Evolutionary conservation across 2,113 vertebrate genomes (phyloP), one percentile per base, ranked within the genome.

Genomic region (Tonatia bakeri): DNA sequence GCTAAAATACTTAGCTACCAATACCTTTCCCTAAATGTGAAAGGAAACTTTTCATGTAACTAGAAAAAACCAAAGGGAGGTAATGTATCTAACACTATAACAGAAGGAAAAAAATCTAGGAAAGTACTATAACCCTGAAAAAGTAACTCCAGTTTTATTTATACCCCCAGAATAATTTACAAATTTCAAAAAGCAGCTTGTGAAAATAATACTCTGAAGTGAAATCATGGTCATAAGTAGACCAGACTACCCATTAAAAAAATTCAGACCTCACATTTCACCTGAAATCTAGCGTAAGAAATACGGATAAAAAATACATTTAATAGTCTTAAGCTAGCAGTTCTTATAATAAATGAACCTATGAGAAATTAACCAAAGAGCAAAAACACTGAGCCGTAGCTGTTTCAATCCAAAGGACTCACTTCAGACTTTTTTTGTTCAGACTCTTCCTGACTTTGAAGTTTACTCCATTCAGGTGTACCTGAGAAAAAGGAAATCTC

Each of bases 381-480:
- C 15, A 76, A 76, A 84, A 89, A 84, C 50, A 73, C 8, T 81
- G 38, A 95, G 72, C 10, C 40, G n/a, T 36, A 72, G 75, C n/a
- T 64, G 6, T 33, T 87, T 47, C 45, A 72, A 83, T 64, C 28
- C 89, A 69, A 95, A 92, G 4, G 17, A 97, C 98, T 98, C 97
- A 98, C 98, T 92, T 97, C 45, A 95, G 96, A 72, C 89, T 95
- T 92, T 73, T 95, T 61, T 80, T 97, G 98, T 73, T 98, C 97
- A 20, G 94, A 97, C 47, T 65, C 85, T 73, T 97, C 98, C 92
- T 97, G 98, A 40, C 97, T 97, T 5, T 89, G 97, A 87, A 94
- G 85, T n/a, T 95, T 36, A 96, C 97, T 98, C 99, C 99, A 98
- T 82, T 99, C 99, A 1, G 98, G 61, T 16, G 97, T 98, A 97